These are phyloP conservation scores for Bombus sylvicola DNA, from an alignment of 1,140 invertebrate genomes.

Conservation along the genomic window DNA sequence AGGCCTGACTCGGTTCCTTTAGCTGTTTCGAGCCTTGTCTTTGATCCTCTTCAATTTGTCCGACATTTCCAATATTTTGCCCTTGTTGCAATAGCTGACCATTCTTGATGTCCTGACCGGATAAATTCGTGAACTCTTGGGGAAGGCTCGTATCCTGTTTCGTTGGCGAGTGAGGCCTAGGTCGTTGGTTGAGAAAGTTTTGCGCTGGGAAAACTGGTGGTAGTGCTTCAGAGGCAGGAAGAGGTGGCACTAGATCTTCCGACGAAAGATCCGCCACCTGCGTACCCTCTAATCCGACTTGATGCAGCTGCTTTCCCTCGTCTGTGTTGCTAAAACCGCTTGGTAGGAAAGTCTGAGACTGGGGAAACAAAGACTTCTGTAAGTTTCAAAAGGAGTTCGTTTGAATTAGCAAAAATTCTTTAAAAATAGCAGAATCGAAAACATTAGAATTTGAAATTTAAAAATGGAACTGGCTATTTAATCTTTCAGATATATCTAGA, in stretches of 20 bases:
- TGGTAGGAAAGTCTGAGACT: conserved; percentile 75
- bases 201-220: conserved; percentile 76
- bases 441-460: background rate
- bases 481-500: background rate
- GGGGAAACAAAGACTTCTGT: conserved; percentile 17
- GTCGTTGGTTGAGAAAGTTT: conserved; percentile 68
- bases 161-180: conserved; percentile 23
- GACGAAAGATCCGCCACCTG: conserved; percentile 64
- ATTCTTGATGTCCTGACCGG: conserved; percentile 37
- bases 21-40: conserved; percentile 36
- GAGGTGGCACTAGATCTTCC: conserved; percentile 73
- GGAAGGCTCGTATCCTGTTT: conserved; percentile 29
- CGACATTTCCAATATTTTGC: conserved; percentile 9
- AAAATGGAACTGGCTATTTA: background rate
- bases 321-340: conserved; percentile 66
- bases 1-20: conserved; percentile 25
- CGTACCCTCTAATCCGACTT: conserved; percentile 64
- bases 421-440: background rate
- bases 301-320: conserved; percentile 71
- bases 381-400: background rate
- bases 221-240: conserved; percentile 70
- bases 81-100: conserved; percentile 42
- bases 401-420: background rate
- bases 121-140: conserved; percentile 30
- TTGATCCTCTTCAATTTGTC: conserved; percentile 12